phyloP scores from a whole-genome alignment of 2,113 vertebrate species.

The Meleagris gallopavo region DNA sequence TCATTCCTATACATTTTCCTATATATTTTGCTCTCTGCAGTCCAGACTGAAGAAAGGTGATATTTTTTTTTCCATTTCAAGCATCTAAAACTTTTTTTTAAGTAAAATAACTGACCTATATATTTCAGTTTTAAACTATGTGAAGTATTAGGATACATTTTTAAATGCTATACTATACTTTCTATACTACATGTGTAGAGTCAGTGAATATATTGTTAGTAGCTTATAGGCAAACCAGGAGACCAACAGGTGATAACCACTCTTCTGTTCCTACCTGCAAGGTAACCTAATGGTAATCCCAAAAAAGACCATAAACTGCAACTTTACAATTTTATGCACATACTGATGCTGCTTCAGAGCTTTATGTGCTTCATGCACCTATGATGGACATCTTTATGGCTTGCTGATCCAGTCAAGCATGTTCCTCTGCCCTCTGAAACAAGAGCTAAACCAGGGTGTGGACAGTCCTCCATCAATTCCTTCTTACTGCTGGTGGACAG shows the following conservation, averaged over 20 bases:
- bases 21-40: neutral
- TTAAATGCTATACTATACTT: too few relatives aligned
- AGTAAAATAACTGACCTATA: neutral
- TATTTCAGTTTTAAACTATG: neutral
- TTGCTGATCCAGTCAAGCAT: neutral
- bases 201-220: neutral
- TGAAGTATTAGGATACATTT: neutral
- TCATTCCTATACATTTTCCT: neutral
- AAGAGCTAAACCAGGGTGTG: neutral
- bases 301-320: neutral
- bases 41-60: neutral
- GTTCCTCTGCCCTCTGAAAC: neutral
- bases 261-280: neutral
- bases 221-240: neutral
- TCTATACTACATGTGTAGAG: neutral
- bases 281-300: neutral
- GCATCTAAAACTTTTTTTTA: neutral
- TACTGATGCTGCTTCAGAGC: neutral
- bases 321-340: neutral
- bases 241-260: neutral
- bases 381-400: neutral
- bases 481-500: neutral
- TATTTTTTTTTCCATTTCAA: neutral
- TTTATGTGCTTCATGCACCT: neutral
- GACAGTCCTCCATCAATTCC: neutral